phyloP scores from a whole-genome alignment of 2,113 vertebrate species.

The Microtus montanus region DNA sequence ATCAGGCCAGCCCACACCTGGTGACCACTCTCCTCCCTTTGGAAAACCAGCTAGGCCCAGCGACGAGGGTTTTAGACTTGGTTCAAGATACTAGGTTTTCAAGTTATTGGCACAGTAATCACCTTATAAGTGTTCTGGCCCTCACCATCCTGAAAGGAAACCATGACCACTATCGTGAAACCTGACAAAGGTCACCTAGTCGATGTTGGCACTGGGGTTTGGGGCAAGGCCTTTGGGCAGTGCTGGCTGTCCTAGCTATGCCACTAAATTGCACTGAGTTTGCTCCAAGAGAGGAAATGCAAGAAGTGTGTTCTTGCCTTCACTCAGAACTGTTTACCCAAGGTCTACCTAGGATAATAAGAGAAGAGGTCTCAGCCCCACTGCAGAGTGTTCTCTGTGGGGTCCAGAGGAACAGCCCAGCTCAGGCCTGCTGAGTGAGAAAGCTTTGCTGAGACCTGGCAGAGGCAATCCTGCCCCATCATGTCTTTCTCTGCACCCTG shows the following conservation, averaged over 20 bases:
- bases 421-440: background rate
- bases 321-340: background rate
- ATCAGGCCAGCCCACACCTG: background rate
- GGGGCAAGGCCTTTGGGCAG: background rate
- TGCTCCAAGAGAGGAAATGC: background rate
- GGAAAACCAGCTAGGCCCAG: no score
- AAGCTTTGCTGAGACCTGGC: constrained; percentile 42
- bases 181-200: background rate
- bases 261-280: background rate
- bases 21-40: background rate
- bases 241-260: rapidly evolving
- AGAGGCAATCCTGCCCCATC: constrained; percentile 29
- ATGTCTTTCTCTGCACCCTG: constrained; percentile 28
- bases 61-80: background rate
- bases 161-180: background rate
- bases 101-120: background rate
- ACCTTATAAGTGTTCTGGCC: background rate
- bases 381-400: background rate
- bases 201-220: background rate
- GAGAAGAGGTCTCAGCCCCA: background rate
- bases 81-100: background rate
- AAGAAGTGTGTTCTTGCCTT: background rate
- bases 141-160: background rate
- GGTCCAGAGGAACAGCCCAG: background rate
- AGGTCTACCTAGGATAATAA: background rate